These are phyloP conservation scores for Balearica regulorum DNA, from an alignment of 2,797 vertebrate genomes.

Conservation along the genomic window DNA sequence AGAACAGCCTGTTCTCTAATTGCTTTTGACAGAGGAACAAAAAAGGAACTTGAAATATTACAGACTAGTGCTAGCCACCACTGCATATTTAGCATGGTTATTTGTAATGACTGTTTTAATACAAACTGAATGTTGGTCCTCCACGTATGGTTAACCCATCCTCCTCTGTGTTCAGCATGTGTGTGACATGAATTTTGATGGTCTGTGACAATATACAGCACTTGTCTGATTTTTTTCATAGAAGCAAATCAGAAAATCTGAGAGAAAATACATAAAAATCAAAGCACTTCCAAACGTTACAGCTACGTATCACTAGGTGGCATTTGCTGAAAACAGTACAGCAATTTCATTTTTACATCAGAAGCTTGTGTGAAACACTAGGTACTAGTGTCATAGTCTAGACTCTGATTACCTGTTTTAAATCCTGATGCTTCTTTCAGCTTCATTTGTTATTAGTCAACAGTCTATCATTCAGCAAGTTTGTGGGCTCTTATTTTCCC, in stretches of 20 bases:
- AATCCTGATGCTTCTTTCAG: background rate
- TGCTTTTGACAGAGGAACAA: conserved; percentile 13
- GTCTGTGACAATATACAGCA: background rate
- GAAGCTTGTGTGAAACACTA: background rate
- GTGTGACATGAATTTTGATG: background rate
- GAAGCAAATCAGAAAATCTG: background rate
- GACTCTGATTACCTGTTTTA: background rate
- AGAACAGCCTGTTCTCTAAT: conserved; percentile 38
- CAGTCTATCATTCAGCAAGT: background rate
- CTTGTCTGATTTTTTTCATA: background rate
- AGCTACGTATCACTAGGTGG: conserved; percentile 30
- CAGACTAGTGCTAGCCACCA: background rate
- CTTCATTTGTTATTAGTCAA: background rate
- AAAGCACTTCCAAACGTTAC: background rate
- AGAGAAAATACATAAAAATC: background rate
- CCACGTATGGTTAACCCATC: background rate
- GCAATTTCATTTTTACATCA: background rate
- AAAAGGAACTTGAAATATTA: background rate
- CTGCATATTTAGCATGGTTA: background rate
- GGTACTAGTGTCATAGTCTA: background rate
- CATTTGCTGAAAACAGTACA: conserved; percentile 43
- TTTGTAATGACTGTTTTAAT: background rate
- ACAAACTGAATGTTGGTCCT: background rate
- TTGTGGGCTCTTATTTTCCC: background rate
- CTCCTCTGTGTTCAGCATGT: background rate